These are phyloP conservation scores for Melanostoma scalare DNA, from an alignment of 2,888 invertebrate genomes.

Conservation along the genomic window DNA sequence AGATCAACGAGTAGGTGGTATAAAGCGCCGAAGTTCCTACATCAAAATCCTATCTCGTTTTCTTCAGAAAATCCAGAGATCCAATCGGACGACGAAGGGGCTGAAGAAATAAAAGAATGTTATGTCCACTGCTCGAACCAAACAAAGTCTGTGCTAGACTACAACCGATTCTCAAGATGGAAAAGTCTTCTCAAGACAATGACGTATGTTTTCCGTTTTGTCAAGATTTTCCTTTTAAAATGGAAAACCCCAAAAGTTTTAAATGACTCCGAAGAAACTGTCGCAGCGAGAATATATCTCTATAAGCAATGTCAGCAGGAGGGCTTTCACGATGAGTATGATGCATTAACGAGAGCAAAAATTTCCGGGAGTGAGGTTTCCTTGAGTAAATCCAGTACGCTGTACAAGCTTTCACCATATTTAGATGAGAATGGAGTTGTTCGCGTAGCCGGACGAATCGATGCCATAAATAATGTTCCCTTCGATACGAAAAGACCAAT, in stretches of 20 bases:
- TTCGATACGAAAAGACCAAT: too few species aligned
- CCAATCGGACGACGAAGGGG: too few species aligned
- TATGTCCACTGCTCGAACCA: background rate
- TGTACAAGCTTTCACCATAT: too few species aligned
- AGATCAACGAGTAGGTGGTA: background rate
- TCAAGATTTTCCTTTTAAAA: background rate
- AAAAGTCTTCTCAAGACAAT: constrained; percentile 1
- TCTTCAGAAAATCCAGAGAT: too few species aligned
- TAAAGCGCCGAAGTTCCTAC: background rate
- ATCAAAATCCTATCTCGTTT: too few species aligned
- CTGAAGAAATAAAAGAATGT: background rate
- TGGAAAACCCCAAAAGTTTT: background rate
- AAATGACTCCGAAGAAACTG: background rate
- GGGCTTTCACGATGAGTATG: constrained; percentile 3
- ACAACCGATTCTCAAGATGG: constrained; percentile 22
- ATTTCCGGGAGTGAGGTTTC: background rate
- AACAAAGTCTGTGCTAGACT: too few species aligned
- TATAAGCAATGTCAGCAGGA: constrained; percentile 30
- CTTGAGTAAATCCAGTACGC: too few species aligned
- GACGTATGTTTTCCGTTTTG: background rate
- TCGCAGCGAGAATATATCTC: constrained; percentile 11
- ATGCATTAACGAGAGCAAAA: background rate
- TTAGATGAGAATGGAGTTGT: too few species aligned
- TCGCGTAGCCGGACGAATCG: too few species aligned
- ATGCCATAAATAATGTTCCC: too few species aligned